Percentiles rank a stretch among this genome's conserved stretches.
phyloP scores from a whole-genome alignment of 64 coral and sea anemone species.

The Orbicella faveolata region DNA sequence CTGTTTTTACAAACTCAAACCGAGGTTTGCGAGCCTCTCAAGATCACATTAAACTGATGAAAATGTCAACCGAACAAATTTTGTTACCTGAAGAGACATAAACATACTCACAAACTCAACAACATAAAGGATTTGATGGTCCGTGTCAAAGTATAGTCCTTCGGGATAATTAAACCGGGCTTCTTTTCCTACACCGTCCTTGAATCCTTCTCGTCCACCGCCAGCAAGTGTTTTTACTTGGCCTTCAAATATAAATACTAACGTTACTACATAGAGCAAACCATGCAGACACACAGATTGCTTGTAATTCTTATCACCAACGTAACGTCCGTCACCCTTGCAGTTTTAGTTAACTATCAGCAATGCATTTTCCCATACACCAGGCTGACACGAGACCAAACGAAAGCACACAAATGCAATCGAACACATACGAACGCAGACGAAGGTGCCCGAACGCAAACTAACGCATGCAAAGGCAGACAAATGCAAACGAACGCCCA shows the following conservation, averaged over 20 bases:
- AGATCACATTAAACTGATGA: background rate
- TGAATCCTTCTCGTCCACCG: constrained; percentile 67
- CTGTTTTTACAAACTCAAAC: too few relatives aligned
- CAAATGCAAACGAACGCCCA: background rate
- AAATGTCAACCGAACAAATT: background rate
- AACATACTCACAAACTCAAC: constrained; percentile 85
- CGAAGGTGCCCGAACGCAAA: background rate
- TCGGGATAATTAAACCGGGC: constrained; percentile 91
- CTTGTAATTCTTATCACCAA: too few relatives aligned
- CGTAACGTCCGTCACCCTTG: too few relatives aligned
- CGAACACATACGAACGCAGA: background rate
- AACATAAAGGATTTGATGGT: constrained; percentile 70
- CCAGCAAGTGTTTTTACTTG: constrained; percentile 67
- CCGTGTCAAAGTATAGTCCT: constrained; percentile 73
- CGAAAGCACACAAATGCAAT: background rate
- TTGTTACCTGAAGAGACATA: background rate
- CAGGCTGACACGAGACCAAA: too few relatives aligned
- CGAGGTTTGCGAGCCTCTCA: too few relatives aligned
- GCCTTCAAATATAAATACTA: constrained; percentile 23
- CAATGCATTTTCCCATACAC: too few relatives aligned
- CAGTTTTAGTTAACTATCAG: too few relatives aligned
- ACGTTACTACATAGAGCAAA: background rate
- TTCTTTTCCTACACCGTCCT: constrained; percentile 58
- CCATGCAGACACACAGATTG: background rate
- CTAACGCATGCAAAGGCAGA: background rate